Evolutionary conservation across 2,113 vertebrate genomes (phyloP), one percentile per base, ranked within the genome.

Genomic region (Proterorhinus semilunaris): DNA sequence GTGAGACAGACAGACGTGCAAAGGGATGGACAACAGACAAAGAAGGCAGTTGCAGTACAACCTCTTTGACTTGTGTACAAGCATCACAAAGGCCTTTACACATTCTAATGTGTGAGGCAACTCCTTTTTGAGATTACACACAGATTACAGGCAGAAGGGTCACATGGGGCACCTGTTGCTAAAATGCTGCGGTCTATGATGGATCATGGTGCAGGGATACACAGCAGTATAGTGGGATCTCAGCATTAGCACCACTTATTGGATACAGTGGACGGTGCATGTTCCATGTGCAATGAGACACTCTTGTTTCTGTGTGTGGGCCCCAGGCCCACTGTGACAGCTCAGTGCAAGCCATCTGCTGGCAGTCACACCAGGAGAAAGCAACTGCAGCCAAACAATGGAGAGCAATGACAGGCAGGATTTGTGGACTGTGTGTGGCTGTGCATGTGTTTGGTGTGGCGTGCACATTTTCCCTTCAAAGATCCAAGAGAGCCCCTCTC

Each of bases 311-410:
- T 89, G 86, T 82, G 87, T 88, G 88, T 81, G 88, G 87, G 90
- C 91, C 91, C 83, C 83, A 86, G 89, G 89, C 88, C 79, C 79
- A 83, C 84, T 88, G 81, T 87, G 83, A 90, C 89, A 89, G 88
- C 90, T 88, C 91, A 87, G 81, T 89, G 88, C 90, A 89, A 87
- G 87, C 92, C 92, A 93, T 93, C 91, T 93, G 92, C 90, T 93
- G 90, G 90, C 89, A 91, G 89, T 92, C 91, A 92, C 86, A 88
- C 88, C 82, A 88, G 83, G 90, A 91, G 90, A 91, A 93, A 93
- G 91, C 89, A 91, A 90, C 87, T 67, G 53, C 81, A 90, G 87
- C 86, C 89, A 93, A 89, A 93, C 91, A 93, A 93, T 92, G 82
- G 86, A 83, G 85, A 87, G 88, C 89, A 90, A 88, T 91, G 90